Percentiles rank a stretch among this genome's conserved stretches.
Evolutionary conservation across 2,888 invertebrate genomes (phyloP).

Genomic region (Drosophila rubida): DNA sequence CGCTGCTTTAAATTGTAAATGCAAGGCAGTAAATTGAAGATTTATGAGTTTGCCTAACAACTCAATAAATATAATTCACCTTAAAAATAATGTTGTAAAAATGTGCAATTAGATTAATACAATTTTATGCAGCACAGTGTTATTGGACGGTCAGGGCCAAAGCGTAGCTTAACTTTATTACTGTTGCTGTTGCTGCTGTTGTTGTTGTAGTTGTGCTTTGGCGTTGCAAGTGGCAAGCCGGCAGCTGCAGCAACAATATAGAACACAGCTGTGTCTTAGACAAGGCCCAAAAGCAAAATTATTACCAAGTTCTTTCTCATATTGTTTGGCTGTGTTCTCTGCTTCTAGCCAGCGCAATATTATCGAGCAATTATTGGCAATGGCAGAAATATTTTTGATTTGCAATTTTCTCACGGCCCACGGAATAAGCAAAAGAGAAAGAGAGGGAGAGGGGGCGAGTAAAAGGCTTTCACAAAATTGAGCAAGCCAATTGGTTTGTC

Average conservation of each 20-base stretch:
- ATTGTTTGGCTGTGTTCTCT: conserved; percentile 33
- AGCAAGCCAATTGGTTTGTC: conserved; percentile 72
- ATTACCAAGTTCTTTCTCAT: conserved; percentile 63
- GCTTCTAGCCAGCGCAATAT: conserved; percentile 44
- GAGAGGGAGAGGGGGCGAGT: conserved; percentile 13
- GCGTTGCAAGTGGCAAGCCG: conserved; percentile 67
- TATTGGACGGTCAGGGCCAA: conserved; percentile 65
- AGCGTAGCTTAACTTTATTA: conserved; percentile 46
- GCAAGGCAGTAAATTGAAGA: neutral
- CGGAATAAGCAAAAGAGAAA: neutral
- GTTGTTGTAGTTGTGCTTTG: conserved; percentile 54
- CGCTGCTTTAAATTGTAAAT: neutral
- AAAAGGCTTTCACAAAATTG: conserved; percentile 62
- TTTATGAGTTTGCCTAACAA: neutral
- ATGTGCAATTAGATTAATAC: neutral
- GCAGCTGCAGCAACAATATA: conserved; percentile 66
- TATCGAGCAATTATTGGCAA: conserved; percentile 72
- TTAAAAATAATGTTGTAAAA: neutral
- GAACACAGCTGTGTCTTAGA: conserved; percentile 72
- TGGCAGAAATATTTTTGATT: conserved; percentile 72
- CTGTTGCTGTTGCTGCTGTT: conserved; percentile 38
- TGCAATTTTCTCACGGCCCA: conserved; percentile 74
- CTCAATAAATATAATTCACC: neutral
- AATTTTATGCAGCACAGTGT: conserved; percentile 44
- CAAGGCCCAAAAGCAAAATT: conserved; percentile 41